Evolutionary conservation across 2,888 invertebrate genomes (phyloP).

Genomic region (Chelonus formosanus): DNA sequence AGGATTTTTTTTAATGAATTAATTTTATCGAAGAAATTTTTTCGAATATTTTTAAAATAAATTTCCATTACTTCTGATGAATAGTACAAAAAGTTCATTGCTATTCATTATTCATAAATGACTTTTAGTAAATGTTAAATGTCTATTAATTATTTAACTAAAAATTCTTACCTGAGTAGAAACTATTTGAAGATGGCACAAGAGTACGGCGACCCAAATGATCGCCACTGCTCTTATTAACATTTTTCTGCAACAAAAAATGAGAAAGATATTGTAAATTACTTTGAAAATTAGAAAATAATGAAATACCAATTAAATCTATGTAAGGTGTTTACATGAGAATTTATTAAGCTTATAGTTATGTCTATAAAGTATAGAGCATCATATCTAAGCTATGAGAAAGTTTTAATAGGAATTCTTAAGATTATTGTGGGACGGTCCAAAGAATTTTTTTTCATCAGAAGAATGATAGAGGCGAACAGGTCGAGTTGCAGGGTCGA

Average conservation of each 20-base stretch:
- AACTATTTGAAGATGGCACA: constrained; percentile 69
- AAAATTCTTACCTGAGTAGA: constrained; percentile 70
- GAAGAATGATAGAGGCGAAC: neutral
- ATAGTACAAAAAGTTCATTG: no score
- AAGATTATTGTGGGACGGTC: neutral
- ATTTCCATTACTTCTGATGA: no score
- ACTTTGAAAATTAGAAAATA: neutral
- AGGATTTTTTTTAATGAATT: no score
- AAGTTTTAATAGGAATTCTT: neutral
- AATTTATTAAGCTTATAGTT: no score
- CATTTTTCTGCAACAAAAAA: constrained; percentile 74
- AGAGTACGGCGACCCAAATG: constrained; percentile 73
- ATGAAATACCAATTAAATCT: neutral
- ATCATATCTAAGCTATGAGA: neutral
- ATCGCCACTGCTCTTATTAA: constrained; percentile 78
- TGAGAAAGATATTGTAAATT: constrained; percentile 10
- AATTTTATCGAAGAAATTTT: no score
- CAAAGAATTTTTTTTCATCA: constrained; percentile 8
- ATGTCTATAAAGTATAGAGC: no score
- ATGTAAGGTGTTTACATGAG: no score
- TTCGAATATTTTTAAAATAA: no score
- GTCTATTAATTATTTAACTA: no score
- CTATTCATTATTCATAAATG: no score
- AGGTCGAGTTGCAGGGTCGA: constrained; percentile 40
- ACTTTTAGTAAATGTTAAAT: no score